phyloP scores from a whole-genome alignment of 2,888 invertebrate genomes.

The Chesias legatella region DNA sequence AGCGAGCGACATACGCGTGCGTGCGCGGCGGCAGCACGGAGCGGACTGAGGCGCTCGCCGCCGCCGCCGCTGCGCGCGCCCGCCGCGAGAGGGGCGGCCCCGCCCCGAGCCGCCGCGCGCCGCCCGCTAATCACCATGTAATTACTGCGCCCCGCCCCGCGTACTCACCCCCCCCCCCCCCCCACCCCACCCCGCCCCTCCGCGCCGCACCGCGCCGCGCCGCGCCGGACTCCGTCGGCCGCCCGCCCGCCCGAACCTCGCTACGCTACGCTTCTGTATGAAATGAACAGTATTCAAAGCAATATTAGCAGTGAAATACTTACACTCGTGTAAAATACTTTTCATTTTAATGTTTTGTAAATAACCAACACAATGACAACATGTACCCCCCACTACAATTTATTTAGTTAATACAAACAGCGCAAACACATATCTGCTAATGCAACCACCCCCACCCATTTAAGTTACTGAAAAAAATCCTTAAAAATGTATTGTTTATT shows the following conservation, averaged over 20 bases:
- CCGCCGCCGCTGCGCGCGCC: constrained; percentile 63
- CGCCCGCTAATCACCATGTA: constrained; percentile 62
- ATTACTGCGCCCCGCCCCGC: constrained; percentile 55
- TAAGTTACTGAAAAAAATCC: too few species aligned
- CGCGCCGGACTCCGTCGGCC: constrained; percentile 1
- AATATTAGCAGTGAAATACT: too few species aligned
- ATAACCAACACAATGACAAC: too few species aligned
- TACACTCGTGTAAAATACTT: too few species aligned
- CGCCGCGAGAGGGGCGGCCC: constrained; percentile 56
- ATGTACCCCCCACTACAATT: too few species aligned
- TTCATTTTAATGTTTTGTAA: too few species aligned
- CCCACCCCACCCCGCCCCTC: constrained; percentile 28
- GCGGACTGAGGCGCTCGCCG: constrained; percentile 68
- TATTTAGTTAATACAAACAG: too few species aligned
- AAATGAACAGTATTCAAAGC: too few species aligned
- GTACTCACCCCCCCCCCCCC: constrained; percentile 30
- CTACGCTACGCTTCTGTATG: too few species aligned
- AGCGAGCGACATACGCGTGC: constrained; percentile 82
- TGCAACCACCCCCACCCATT: too few species aligned
- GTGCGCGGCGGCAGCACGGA: constrained; percentile 78
- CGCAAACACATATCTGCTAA: too few species aligned
- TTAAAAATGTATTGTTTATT: too few species aligned
- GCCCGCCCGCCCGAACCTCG: neutral
- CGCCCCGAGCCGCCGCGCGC: constrained; percentile 67
- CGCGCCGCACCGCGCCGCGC: constrained; percentile 12